Base-by-base conservation (phyloP, 2,888 invertebrate species). In the Ennomos quercinarius region DNA sequence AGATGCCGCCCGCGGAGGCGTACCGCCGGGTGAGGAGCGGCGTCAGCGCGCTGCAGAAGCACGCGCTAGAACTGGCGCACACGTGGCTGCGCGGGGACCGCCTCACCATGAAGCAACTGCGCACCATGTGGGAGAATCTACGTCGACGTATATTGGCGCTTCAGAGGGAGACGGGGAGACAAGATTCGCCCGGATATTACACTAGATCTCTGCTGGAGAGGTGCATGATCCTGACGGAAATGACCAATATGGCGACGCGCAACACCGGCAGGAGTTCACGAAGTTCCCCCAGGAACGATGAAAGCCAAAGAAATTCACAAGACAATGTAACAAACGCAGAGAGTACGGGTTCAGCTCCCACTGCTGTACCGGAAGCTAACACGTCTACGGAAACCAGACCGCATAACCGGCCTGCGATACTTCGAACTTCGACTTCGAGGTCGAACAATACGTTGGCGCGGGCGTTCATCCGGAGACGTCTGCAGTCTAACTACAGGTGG, bases 61-160 rank as follows among this genome's bases (percentile, higher is more conserved):
- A 90, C 67, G 87, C 88, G 2, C 61, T 79, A 52, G 80, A 83
- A 46, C 73, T 91, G 36, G 85, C 88, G 9, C 84, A 87, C 67
- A 78, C 90, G 72, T 91, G 92, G 89, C 72, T 90, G 53, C 86
- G 87, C 47, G 91, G 89, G 1, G 84, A 83, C 56, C 85, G 87
- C 8, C 82, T 82, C 9, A 83, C 89, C 6, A 82, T 95, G 71
- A 93, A 94, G 66, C 93, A 94, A 69, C 90, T 95, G 53, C 93
- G 95, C 9, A 88, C 87, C 37, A 93, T 95, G 93, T 94, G 95
- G 92, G 93, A 94, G 60, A 94, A 94, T 73, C 85, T 95, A 61
- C 93, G 94, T 27, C 82, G 94, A 40, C 94, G 95, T 54, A 93
- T 95, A 67, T 82, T 93, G 59, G 80, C 89, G 67, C 76, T 94